phyloP scores from a whole-genome alignment of 2,113 vertebrate genomes.

The Pandion haliaetus region DNA sequence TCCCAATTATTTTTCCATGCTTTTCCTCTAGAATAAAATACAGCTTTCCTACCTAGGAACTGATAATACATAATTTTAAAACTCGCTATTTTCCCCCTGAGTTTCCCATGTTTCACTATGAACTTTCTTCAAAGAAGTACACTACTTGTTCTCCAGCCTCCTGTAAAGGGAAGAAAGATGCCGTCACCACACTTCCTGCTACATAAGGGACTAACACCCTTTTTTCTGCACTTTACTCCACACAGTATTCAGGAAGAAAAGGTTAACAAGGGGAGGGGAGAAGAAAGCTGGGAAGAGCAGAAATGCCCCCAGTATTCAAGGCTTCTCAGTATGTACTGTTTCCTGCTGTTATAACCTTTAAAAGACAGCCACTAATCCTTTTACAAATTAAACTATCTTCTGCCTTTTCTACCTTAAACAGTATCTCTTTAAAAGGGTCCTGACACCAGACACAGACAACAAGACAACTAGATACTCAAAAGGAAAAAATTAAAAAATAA shows the following conservation, averaged over 20 bases:
- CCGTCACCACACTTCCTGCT: background rate
- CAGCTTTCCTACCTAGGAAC: background rate
- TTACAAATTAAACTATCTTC: background rate
- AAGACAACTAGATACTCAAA: background rate
- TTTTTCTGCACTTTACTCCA: background rate
- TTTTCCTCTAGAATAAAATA: background rate
- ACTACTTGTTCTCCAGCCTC: background rate
- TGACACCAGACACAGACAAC: background rate
- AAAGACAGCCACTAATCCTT: background rate
- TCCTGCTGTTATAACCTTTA: background rate
- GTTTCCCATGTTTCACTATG: background rate
- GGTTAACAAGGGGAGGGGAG: background rate
- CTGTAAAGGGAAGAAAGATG: background rate
- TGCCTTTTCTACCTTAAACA: background rate
- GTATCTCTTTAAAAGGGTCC: background rate
- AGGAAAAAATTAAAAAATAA: background rate
- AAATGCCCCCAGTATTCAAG: background rate
- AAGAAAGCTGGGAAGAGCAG: background rate
- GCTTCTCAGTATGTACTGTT: background rate
- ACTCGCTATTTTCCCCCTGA: fast-evolving
- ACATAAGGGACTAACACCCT: background rate
- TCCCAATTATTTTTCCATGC: background rate
- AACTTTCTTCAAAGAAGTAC: background rate
- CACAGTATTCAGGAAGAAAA: background rate
- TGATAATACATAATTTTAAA: background rate